Evolutionary conservation across 2,888 invertebrate species (phyloP), one percentile per base, ranked within the genome.

Genomic region (Cheilosia urbana): DNA sequence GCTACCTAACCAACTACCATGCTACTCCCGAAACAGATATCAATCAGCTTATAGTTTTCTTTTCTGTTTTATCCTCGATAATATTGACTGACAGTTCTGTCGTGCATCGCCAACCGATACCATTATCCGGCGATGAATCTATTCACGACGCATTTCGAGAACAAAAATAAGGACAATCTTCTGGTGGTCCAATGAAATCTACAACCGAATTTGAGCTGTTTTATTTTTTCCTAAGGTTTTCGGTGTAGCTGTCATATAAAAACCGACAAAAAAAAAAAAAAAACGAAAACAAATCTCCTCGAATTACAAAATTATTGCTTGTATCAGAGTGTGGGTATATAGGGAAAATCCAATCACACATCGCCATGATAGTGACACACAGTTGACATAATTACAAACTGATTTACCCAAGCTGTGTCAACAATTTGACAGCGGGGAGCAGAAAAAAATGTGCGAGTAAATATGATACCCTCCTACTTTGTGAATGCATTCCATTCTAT

Each of bases 51-150:
- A 69, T n/a, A 57, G 45, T 66, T 58, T 24, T 19, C 47, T 30
- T 51, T 30, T 66, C 58, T 47, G 13, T 30, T 66, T 68, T 45
- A 17, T 13, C 9, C 34, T 51, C 49, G 72, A 72, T 68, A 72
- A 81, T 62, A 66, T 77, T 81, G 81, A 85, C 81, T 72, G 85
- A 85, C 85, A 77, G 76, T 77, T 81, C 57, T 85, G 72, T 76
- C 81, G 62, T 72, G 60, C 78, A 72, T 55, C 58, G 42, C 5
- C 55, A 57, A 65, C 66, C 73, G 53, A 63, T 63, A 65, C 55
- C 27, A 75, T 37, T 63, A 78, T 57, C 65, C 63, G 71, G n/a
- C 80, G 27, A 19, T 37, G 27, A 40, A 68, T 73, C 73, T 79
- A 62, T 83, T 78, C 72, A 73, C 49, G 53, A 81, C 37, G 37